phyloP scores from a whole-genome alignment of 2,113 vertebrate genomes.

The Anarhynchus alexandrinus region DNA sequence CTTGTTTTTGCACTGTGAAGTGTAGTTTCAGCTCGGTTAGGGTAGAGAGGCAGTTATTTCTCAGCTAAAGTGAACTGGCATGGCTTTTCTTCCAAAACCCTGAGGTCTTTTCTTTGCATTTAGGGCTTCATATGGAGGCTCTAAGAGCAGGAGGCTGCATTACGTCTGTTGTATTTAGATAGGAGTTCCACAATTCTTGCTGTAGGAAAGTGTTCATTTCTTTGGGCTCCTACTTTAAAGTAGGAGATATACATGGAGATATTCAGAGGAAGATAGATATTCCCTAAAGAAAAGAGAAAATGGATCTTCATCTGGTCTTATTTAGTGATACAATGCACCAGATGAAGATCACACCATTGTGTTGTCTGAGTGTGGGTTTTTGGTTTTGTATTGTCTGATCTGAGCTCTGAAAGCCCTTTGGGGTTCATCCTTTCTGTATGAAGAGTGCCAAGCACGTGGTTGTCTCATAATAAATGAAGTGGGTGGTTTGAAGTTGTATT shows the following conservation, averaged over 20 bases:
- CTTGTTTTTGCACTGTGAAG: neutral
- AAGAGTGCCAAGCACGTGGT: conserved; percentile 22
- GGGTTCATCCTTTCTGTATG: conserved; percentile 2
- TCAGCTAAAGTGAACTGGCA: neutral
- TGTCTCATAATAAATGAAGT: conserved; percentile 34
- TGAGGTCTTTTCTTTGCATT: neutral
- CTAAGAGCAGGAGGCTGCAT: neutral
- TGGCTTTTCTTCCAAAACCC: neutral
- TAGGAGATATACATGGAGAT: neutral
- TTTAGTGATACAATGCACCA: conserved; percentile 28
- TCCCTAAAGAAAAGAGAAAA: conserved; percentile 8
- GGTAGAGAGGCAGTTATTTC: neutral
- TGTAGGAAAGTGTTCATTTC: neutral
- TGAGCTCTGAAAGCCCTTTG: neutral
- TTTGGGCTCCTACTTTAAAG: neutral
- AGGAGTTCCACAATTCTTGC: neutral
- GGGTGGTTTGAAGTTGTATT: conserved; percentile 40
- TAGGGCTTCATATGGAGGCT: neutral
- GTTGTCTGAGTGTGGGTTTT: conserved; percentile 38
- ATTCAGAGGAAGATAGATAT: neutral
- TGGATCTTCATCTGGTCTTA: conserved; percentile 38
- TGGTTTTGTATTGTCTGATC: conserved; percentile 46
- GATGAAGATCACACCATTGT: conserved; percentile 45
- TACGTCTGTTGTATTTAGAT: neutral
- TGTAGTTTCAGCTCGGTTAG: neutral